A percentile compares a stretch with the other conserved stretches of the same genome.
These are phyloP conservation scores for Peromyscus californicus DNA, from an alignment of 2,113 vertebrate species.

Conservation along the genomic window DNA sequence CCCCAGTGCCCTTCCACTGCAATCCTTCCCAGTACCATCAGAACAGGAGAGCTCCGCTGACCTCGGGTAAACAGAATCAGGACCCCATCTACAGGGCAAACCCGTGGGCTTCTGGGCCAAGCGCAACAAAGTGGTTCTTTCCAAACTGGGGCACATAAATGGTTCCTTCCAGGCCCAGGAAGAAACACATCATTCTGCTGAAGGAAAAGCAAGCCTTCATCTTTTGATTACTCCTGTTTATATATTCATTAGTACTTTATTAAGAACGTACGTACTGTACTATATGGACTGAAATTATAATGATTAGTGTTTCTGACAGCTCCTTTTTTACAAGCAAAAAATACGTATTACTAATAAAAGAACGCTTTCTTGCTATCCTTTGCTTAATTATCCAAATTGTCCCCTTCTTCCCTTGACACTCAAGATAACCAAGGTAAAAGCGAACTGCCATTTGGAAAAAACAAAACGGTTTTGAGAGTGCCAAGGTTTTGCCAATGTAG, in stretches of 20 bases:
- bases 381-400: background rate
- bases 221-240: constrained; percentile 41
- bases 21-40: constrained; percentile 81
- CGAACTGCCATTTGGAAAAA: background rate
- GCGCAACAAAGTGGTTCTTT: constrained; percentile 65
- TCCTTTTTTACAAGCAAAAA: constrained; percentile 48
- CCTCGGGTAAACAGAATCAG: constrained; percentile 81
- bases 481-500: too few species aligned
- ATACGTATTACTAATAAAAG: background rate
- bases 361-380: background rate
- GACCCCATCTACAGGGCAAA: constrained; percentile 76
- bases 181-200: constrained; percentile 72
- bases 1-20: constrained; percentile 79
- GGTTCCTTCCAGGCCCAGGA: constrained; percentile 70
- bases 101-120: constrained; percentile 62
- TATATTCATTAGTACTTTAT: constrained; percentile 70
- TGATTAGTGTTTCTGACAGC: constrained; percentile 33
- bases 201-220: constrained; percentile 23
- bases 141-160: constrained; percentile 64
- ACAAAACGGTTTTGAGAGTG: background rate
- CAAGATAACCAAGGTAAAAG: background rate
- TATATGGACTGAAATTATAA: constrained; percentile 13
- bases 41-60: constrained; percentile 77
- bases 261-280: background rate
- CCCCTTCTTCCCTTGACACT: constrained; percentile 4